Evolutionary conservation across 2,888 invertebrate genomes (phyloP).

Genomic region (Drosophila acutilabella): DNA sequence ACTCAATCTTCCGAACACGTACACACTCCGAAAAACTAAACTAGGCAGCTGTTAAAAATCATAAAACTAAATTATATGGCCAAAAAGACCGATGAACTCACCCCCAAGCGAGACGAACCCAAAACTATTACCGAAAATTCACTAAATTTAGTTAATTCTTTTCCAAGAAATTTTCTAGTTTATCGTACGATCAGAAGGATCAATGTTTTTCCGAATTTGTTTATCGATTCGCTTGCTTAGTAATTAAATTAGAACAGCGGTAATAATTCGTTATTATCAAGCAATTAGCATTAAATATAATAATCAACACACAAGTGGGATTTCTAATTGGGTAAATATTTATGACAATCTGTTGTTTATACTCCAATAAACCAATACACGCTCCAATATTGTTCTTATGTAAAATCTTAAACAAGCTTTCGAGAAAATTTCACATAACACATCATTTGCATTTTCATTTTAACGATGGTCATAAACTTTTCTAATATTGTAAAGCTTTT

Average conservation of each 20-base stretch:
- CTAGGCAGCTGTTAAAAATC: slow-evolving; percentile 16
- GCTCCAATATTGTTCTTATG: slow-evolving; percentile 1
- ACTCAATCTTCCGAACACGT: slow-evolving; percentile 58
- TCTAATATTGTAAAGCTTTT: neutral
- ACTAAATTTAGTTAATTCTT: neutral
- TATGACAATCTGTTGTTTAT: slow-evolving; percentile 16
- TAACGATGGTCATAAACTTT: neutral
- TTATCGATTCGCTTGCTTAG: slow-evolving; percentile 5
- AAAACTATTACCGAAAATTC: too few species aligned
- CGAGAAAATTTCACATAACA: slow-evolving; percentile 5
- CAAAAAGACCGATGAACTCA: slow-evolving; percentile 24
- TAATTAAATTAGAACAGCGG: slow-evolving; percentile 27
- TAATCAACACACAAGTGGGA: neutral
- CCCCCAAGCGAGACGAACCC: neutral
- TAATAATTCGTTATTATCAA: slow-evolving; percentile 12
- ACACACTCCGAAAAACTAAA: slow-evolving; percentile 21
- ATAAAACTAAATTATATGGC: slow-evolving; percentile 20
- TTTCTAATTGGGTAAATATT: slow-evolving; percentile 40
- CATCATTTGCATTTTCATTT: slow-evolving; percentile 1
- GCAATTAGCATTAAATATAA: slow-evolving; percentile 14
- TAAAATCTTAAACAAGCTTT: neutral
- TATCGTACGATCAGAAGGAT: slow-evolving; percentile 5
- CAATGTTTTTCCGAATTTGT: slow-evolving; percentile 18
- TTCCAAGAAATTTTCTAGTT: neutral
- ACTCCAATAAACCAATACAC: slow-evolving; percentile 8